Percentiles rank a stretch among this genome's conserved stretches.
Conservation (phyloP, 2,888 invertebrate species). For the Gymnocheta viridis region DNA sequence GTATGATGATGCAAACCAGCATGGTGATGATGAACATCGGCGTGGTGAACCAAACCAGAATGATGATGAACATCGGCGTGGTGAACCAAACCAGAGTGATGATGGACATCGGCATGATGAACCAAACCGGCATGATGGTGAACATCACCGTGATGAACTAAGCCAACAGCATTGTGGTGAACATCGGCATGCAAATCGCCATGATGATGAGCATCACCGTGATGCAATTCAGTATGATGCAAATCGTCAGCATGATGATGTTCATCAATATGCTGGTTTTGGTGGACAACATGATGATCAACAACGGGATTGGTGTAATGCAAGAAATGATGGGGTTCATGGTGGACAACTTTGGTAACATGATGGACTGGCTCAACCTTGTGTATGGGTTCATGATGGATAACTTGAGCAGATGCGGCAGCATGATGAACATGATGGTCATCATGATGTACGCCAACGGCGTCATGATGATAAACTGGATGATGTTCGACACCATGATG, state of each 20-base stretch:
- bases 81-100: slow-evolving; percentile 64
- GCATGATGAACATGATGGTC: slow-evolving; percentile 73
- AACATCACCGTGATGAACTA: slow-evolving; percentile 63
- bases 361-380: slow-evolving; percentile 80
- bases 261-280: slow-evolving; percentile 76
- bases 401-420: slow-evolving; percentile 76
- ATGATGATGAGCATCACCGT: slow-evolving; percentile 66
- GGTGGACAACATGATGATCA: slow-evolving; percentile 78
- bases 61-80: slow-evolving; percentile 73
- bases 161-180: slow-evolving; percentile 69
- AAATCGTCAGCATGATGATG: slow-evolving; percentile 75
- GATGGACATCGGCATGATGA: slow-evolving; percentile 72
- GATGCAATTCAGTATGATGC: slow-evolving; percentile 74
- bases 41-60: slow-evolving; percentile 63
- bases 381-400: slow-evolving; percentile 80
- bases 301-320: slow-evolving; percentile 79
- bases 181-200: slow-evolving; percentile 59
- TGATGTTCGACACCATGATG: slow-evolving; percentile 73
- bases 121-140: slow-evolving; percentile 66
- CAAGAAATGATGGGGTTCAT: slow-evolving; percentile 80
- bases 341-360: slow-evolving; percentile 80
- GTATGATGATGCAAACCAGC: slow-evolving; percentile 67
- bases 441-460: slow-evolving; percentile 73
- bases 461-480: slow-evolving; percentile 76
- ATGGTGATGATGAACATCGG: slow-evolving; percentile 71